Evolutionary conservation across 1,140 invertebrate genomes (phyloP), one percentile per base, ranked within the genome.

Genomic region (Calliopsis andreniformis): DNA sequence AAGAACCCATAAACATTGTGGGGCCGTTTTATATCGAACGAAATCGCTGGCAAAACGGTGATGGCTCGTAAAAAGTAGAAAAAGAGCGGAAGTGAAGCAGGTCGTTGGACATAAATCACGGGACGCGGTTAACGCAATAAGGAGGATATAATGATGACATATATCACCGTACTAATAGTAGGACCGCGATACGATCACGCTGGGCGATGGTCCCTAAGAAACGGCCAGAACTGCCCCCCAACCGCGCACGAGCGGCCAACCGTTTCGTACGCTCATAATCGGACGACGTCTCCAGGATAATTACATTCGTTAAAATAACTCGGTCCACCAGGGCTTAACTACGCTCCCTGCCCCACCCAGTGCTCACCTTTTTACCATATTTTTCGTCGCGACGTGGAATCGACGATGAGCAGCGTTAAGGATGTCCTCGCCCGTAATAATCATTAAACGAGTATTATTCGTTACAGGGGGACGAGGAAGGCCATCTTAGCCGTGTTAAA

Each of bases 291-390:
- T 32, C 56, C 63, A 63, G 35, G 73, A 82, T 86, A 86, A 87
- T 86, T 84, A 80, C 80, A 82, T 84, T 87, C 84, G 84, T 86
- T 85, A 83, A 87, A 86, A 83, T 82, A 86, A 85, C 78, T 83
- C 55, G 32, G 45, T 45, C 25, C 69, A 58, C 56, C 61, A 20
- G 18, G 16, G 53, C 30, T 35, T 63, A 66, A 62, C 66, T n/a
- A 42, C 49, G 43, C 25, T 25, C 28, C 14, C 28, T 42, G 4
- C 32, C 42, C 39, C 23, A 32, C 58, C 25, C 35, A 0, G 18
- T 16, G 20, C 35, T 6, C 20, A 16, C 25, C 32, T 23, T 63
- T 78, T 47, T 28, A 14, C 18, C 6, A 1, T 8, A 28, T 43
- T 69, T 47, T 45, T 45, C 43, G 32, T 10, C 25, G 28, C n/a